phyloP scores from a whole-genome alignment of 2,888 invertebrate genomes.

The Lysandra bellargus region DNA sequence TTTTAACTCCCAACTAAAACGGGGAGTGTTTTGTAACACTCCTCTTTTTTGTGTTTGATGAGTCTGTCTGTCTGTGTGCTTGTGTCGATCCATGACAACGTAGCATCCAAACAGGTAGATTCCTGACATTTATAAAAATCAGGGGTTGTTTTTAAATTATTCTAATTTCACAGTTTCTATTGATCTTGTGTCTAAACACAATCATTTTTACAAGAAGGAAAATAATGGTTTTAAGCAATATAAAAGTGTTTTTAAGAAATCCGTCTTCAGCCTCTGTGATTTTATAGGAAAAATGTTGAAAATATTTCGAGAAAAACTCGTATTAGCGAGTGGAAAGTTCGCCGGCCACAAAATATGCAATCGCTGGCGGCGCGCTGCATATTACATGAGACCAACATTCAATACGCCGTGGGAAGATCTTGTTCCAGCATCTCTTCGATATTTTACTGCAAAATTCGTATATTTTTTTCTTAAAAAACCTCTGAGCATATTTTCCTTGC shows the following conservation, averaged over 20 bases:
- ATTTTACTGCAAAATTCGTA: slow-evolving; percentile 26
- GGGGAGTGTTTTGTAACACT: too few species aligned
- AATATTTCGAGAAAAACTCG: slow-evolving; percentile 42
- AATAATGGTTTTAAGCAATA: too few species aligned
- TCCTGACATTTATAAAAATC: too few species aligned
- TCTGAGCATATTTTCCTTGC: background rate
- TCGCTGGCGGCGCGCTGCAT: slow-evolving; percentile 59
- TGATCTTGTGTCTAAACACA: too few species aligned
- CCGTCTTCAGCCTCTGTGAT: background rate
- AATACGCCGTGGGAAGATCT: slow-evolving; percentile 65
- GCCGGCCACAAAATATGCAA: slow-evolving; percentile 64
- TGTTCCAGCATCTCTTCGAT: slow-evolving; percentile 33
- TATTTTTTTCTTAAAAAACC: background rate
- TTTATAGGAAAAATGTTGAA: background rate
- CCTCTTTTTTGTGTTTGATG: too few species aligned
- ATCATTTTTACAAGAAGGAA: too few species aligned
- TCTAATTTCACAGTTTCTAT: too few species aligned
- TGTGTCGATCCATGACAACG: too few species aligned
- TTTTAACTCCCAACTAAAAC: too few species aligned
- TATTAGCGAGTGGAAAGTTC: slow-evolving; percentile 52
- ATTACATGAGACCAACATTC: slow-evolving; percentile 74
- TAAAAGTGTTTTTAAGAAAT: background rate
- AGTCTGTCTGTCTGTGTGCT: too few species aligned
- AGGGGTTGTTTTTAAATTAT: too few species aligned
- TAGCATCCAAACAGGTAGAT: too few species aligned